Conservation (phyloP, 2,888 invertebrate genomes). For the Metopia argyrocephala region DNA sequence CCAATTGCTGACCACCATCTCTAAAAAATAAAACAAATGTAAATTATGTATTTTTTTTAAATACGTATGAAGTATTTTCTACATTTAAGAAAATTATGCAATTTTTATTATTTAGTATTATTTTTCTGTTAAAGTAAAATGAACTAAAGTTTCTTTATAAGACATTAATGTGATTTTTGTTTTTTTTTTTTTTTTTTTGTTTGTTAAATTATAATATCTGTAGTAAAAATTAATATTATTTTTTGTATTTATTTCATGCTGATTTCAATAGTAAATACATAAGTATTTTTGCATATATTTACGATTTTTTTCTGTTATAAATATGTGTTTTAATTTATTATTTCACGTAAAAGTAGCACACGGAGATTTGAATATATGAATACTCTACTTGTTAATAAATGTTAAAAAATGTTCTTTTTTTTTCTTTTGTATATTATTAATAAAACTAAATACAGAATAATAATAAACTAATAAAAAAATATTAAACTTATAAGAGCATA, state of each 20-base stretch:
- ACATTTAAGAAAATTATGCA: conserved; percentile 64
- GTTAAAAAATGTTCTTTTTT: conserved; percentile 56
- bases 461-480: conserved; percentile 26
- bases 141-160: conserved; percentile 34
- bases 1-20: too few relatives aligned
- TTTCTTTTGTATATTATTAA: background rate
- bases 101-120: conserved; percentile 57
- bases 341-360: conserved; percentile 72
- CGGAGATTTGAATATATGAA: conserved; percentile 69
- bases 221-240: conserved; percentile 20
- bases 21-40: conserved; percentile 35
- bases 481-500: background rate
- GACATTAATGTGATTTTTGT: conserved; percentile 49
- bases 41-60: conserved; percentile 14
- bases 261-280: conserved; percentile 50
- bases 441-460: conserved; percentile 1
- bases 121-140: conserved; percentile 55
- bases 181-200: conserved; percentile 59
- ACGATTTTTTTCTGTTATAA: conserved; percentile 49
- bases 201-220: conserved; percentile 36
- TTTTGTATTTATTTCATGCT: conserved; percentile 17
- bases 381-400: conserved; percentile 64
- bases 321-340: conserved; percentile 57
- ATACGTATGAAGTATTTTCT: conserved; percentile 56
- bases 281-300: conserved; percentile 54